Conservation (phyloP, 2,888 invertebrate species). For the Drosophila borealis region DNA sequence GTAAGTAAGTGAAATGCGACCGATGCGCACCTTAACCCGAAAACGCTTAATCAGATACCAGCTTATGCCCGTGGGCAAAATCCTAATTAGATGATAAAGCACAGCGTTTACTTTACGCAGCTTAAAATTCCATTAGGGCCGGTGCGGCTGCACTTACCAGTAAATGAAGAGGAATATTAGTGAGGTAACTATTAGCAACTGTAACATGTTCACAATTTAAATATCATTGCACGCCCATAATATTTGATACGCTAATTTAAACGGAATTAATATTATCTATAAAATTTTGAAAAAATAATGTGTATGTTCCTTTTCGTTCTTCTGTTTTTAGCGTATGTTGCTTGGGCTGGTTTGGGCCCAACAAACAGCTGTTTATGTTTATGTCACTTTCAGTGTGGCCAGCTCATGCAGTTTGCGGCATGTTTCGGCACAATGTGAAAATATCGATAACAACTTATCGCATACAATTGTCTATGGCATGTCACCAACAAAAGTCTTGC, state of each 20-base stretch:
- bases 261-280: slow-evolving; percentile 14
- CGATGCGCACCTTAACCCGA: slow-evolving; percentile 91
- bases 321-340: slow-evolving; percentile 45
- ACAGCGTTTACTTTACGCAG: slow-evolving; percentile 14
- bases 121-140: slow-evolving; percentile 4
- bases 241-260: slow-evolving; percentile 11
- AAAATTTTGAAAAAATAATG: slow-evolving; percentile 36
- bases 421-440: slow-evolving; percentile 3
- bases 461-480: background rate
- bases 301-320: slow-evolving; percentile 8
- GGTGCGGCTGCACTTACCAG: slow-evolving; percentile 73
- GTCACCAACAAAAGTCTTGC: slow-evolving; percentile 12
- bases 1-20: slow-evolving; percentile 92
- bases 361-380: slow-evolving; percentile 55
- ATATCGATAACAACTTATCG: slow-evolving; percentile 26
- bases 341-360: slow-evolving; percentile 21
- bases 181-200: slow-evolving; percentile 70
- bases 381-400: slow-evolving; percentile 41
- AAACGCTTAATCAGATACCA: slow-evolving; percentile 93
- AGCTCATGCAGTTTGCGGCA: background rate
- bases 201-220: slow-evolving; percentile 69
- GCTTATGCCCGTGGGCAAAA: slow-evolving; percentile 91
- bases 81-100: slow-evolving; percentile 86
- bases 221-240: slow-evolving; percentile 39
- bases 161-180: slow-evolving; percentile 79